Percentiles rank a stretch among this genome's conserved stretches.
Evolutionary conservation across 2,888 invertebrate genomes (phyloP).

Genomic region (Nomada fucata): DNA sequence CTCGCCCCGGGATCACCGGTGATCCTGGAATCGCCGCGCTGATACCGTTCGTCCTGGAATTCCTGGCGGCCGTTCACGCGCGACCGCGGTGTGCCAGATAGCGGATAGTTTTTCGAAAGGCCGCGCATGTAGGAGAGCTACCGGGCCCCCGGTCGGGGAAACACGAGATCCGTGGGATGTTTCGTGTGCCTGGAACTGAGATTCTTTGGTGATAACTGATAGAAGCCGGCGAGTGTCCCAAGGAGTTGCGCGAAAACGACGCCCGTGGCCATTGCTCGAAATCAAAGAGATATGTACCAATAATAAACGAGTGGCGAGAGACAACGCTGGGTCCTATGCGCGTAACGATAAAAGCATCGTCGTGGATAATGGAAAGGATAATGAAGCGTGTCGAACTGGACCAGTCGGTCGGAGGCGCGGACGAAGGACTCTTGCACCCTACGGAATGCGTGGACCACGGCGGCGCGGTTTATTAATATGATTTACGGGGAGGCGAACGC

Average conservation of each 20-base stretch:
- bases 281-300: too few relatives aligned
- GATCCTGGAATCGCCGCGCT: conserved; percentile 48
- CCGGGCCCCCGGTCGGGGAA: conserved; percentile 2
- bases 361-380: background rate
- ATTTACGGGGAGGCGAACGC: conserved; percentile 75
- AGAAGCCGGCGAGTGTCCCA: background rate
- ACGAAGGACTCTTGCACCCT: conserved; percentile 56
- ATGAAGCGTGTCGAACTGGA: conserved; percentile 47
- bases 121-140: background rate
- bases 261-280: background rate
- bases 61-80: conserved; percentile 44
- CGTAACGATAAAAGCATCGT: too few relatives aligned
- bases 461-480: conserved; percentile 76
- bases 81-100: conserved; percentile 13
- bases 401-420: conserved; percentile 32
- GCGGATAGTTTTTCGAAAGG: conserved; percentile 32
- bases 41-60: conserved; percentile 46
- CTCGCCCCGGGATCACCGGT: conserved; percentile 29
- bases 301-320: too few relatives aligned
- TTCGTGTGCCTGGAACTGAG: background rate
- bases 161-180: conserved; percentile 49
- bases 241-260: background rate
- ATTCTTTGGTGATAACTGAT: background rate
- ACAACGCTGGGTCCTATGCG: too few relatives aligned
- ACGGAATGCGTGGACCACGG: conserved; percentile 56